Base-by-base conservation (phyloP, 2,888 invertebrate species). In the Steinernema carpocapsae region DNA sequence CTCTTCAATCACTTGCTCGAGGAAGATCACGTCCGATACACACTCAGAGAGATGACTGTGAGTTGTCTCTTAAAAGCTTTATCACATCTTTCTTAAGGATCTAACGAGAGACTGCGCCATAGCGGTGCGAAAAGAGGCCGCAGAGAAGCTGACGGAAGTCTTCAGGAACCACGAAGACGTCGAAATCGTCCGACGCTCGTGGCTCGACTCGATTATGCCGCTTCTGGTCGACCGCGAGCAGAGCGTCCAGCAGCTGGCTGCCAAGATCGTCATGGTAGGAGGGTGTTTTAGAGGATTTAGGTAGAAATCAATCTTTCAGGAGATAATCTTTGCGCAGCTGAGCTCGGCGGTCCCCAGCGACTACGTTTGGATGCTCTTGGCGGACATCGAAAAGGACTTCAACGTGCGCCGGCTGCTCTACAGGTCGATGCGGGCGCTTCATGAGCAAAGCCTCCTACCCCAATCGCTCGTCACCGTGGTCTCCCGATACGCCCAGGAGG, bases 211-310 rank as follows among this genome's bases (percentile, higher is more conserved):
- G 17, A 90, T 91, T 4, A 82, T 91, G 6, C 91, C 91, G 0
- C 88, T 90, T 73, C 89, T 91, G 70, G 89, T 90, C 77, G 91
- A 92, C 82, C 86, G 90, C 42, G 91, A 91, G 45, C 70, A 76
- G 12, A 45, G 48, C 24, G 82, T 80, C 0, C 76, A 80, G 43
- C 72, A 76, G 51, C 22, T 74, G 29, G 75, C 78, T 24, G 71
- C 79, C 3, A 79, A 76, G 70, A 74, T 80, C 7, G 72, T 79
- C 0, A 71, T 72, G 74, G 79, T 77, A 26, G 24, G 24, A 52
- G 32, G 17, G 73, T 14, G 43, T 43, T 43, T 12, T 14, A 22
- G 37, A 43, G 14, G 22, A 37, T 37, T 6, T 2, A 46, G 73
- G 26, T 24, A 19, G 14, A 56, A 22, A 71, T 29, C 19, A 29